Conservation (phyloP, 2,797 vertebrate genomes). For the Setipinna tenuifilis region DNA sequence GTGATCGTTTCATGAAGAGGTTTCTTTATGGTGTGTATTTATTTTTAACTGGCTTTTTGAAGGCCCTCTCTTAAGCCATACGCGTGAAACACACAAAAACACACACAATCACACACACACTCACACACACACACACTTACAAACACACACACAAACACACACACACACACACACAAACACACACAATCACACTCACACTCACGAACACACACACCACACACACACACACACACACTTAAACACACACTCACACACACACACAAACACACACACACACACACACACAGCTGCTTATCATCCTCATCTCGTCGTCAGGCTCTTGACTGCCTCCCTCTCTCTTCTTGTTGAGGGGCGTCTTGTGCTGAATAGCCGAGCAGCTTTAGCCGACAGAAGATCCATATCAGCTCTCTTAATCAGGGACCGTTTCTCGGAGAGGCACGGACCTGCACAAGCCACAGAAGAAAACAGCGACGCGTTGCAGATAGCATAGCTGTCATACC, state of each 20-base stretch:
- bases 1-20: not conserved
- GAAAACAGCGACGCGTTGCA: not conserved
- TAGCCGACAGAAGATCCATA: slow-evolving; percentile 22
- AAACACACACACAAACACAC: slow-evolving; percentile 30
- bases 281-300: slow-evolving; percentile 24
- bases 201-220: slow-evolving; percentile 24
- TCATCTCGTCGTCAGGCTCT: not conserved
- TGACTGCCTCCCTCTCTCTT: not conserved
- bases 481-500: slow-evolving; percentile 10
- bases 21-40: not conserved
- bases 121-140: slow-evolving; percentile 26
- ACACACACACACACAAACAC: slow-evolving; percentile 27
- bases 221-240: slow-evolving; percentile 20
- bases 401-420: slow-evolving; percentile 8
- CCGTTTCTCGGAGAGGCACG: not conserved
- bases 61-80: not conserved
- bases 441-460: not conserved
- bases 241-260: slow-evolving; percentile 28
- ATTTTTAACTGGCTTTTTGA: slow-evolving; percentile 7
- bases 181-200: slow-evolving; percentile 21
- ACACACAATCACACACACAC: slow-evolving; percentile 28
- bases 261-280: slow-evolving; percentile 29
- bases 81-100: not conserved
- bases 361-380: slow-evolving; percentile 17
- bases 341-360: not conserved